A percentile compares a stretch with the other conserved stretches of the same genome.
These are phyloP conservation scores for Arvicanthis niloticus DNA, from an alignment of 2,113 vertebrate species.

Conservation along the genomic window DNA sequence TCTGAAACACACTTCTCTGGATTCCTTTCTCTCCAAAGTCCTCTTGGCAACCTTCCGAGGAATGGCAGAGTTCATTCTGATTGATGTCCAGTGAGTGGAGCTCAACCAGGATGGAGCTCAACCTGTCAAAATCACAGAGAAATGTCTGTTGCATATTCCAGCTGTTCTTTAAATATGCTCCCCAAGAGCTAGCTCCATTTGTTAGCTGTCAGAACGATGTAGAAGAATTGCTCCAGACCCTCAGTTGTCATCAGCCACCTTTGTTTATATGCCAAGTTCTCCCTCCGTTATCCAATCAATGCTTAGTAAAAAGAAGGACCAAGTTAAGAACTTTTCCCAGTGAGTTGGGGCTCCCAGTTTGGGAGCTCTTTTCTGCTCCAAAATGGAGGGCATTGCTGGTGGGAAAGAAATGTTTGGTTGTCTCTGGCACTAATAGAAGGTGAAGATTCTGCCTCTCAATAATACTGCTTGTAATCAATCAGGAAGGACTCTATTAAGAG, in stretches of 20 bases:
- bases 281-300: slow-evolving; percentile 64
- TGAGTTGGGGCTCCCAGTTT: slow-evolving; percentile 32
- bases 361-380: not conserved
- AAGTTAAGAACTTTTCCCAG: slow-evolving; percentile 43
- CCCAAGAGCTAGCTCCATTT: slow-evolving; percentile 77
- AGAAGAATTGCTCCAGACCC: slow-evolving; percentile 73
- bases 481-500: slow-evolving; percentile 6
- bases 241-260: slow-evolving; percentile 62
- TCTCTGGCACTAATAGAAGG: slow-evolving; percentile 6
- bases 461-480: not conserved
- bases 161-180: slow-evolving; percentile 83
- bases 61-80: slow-evolving; percentile 83
- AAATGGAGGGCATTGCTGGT: slow-evolving; percentile 19
- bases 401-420: slow-evolving; percentile 44
- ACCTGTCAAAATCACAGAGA: slow-evolving; percentile 84
- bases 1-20: slow-evolving; percentile 73
- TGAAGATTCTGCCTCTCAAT: not conserved
- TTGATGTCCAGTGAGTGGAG: slow-evolving; percentile 76
- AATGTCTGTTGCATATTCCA: slow-evolving; percentile 84
- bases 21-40: slow-evolving; percentile 71
- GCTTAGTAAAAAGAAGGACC: slow-evolving; percentile 63
- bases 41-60: slow-evolving; percentile 80
- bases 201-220: slow-evolving; percentile 76
- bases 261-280: slow-evolving; percentile 64
- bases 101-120: slow-evolving; percentile 84